Evolutionary conservation across 2,113 vertebrate species (phyloP).

Genomic region (Urocynchramus pylzowi): DNA sequence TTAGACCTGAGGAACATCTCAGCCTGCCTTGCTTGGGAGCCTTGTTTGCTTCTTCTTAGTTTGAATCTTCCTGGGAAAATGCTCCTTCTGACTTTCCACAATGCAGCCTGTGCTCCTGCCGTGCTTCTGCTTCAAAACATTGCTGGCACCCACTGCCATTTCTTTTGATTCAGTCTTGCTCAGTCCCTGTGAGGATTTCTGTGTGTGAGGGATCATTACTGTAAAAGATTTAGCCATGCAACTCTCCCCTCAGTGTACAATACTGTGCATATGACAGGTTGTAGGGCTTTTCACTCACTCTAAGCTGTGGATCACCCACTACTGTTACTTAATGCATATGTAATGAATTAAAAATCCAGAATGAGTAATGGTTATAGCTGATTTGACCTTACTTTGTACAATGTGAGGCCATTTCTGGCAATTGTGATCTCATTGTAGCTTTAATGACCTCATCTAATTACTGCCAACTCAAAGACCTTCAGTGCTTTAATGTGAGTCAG

Average conservation of each 20-base stretch:
- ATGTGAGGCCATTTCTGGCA: constrained; percentile 61
- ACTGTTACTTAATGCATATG: constrained; percentile 55
- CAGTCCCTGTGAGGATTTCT: background rate
- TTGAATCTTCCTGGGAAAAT: background rate
- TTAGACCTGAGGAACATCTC: background rate
- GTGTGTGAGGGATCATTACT: background rate
- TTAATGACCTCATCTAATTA: constrained; percentile 78
- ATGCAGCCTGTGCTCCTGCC: background rate
- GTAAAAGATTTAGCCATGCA: background rate
- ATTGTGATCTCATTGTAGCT: constrained; percentile 71
- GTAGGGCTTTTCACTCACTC: background rate
- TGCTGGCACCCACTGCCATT: background rate
- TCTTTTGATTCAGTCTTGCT: background rate
- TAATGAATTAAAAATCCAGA: constrained; percentile 29
- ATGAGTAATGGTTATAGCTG: constrained; percentile 68
- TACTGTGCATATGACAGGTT: rapidly evolving
- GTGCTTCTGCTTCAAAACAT: background rate
- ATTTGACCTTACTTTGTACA: constrained; percentile 70
- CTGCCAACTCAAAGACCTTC: constrained; percentile 68
- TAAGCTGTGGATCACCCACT: background rate
- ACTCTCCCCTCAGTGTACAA: background rate
- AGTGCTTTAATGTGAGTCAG: constrained; percentile 62
- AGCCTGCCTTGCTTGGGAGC: background rate
- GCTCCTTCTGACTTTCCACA: background rate
- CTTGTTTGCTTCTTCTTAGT: background rate